A percentile compares a stretch with the other conserved stretches of the same genome.
phyloP scores from a whole-genome alignment of 2,888 invertebrate species.

The Parnassius apollo region DNA sequence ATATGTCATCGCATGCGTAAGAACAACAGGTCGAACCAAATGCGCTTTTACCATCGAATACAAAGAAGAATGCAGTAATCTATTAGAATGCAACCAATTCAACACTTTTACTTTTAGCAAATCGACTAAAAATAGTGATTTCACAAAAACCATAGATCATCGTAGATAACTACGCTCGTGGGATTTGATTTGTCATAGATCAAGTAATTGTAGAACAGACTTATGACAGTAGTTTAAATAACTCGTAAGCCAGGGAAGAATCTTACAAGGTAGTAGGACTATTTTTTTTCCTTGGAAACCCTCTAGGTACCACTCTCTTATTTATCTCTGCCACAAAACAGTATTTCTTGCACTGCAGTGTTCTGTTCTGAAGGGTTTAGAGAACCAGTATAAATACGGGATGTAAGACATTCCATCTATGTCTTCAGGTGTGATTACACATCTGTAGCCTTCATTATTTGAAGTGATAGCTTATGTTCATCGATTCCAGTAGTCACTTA shows the following conservation, averaged over 20 bases:
- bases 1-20: not conserved
- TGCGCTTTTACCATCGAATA: slow-evolving; percentile 23
- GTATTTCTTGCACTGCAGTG: too few relatives aligned
- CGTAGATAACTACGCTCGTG: slow-evolving; percentile 36
- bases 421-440: too few relatives aligned
- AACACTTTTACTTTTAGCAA: slow-evolving; percentile 63
- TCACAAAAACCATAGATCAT: slow-evolving; percentile 45
- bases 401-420: too few relatives aligned
- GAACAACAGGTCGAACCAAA: not conserved
- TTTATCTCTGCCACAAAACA: too few relatives aligned
- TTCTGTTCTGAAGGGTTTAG: too few relatives aligned
- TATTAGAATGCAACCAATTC: slow-evolving; percentile 40
- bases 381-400: too few relatives aligned
- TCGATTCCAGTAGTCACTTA: too few relatives aligned
- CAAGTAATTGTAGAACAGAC: slow-evolving; percentile 25
- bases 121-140: slow-evolving; percentile 59
- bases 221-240: not conserved
- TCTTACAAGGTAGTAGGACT: too few relatives aligned
- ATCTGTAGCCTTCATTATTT: too few relatives aligned
- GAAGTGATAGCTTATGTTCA: too few relatives aligned
- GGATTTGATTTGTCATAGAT: slow-evolving; percentile 35
- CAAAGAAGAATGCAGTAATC: not conserved
- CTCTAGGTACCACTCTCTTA: too few relatives aligned
- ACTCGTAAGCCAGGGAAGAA: not conserved
- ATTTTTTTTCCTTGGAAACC: too few relatives aligned